Evolutionary conservation across 1,140 invertebrate species (phyloP), one percentile per base, ranked within the genome.

Genomic region (Cydia fagiglandana): DNA sequence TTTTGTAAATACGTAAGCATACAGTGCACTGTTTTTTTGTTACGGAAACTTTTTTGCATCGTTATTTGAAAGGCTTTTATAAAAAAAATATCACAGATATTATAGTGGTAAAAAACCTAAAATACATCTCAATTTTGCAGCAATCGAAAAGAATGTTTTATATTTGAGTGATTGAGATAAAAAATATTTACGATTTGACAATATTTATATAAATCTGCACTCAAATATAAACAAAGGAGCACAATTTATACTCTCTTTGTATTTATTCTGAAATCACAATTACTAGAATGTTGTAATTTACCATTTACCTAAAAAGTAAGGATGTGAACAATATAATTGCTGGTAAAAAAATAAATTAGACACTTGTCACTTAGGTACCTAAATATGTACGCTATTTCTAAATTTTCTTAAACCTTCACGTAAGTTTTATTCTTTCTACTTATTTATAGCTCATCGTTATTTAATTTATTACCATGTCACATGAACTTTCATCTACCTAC

Each of bases 1-100:
- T 90, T 84, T 78, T 92, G 90, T 92, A 92, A 86, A 92, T 91
- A 91, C 75, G 79, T 76, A 56, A 38, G 45, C 53, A 75, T 47
- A 88, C 85, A 87, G 87, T 88, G 88, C 89, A 90, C 88, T 83
- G 75, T 83, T 84, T n/a, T 41, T 66, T 66, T 34, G 61, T 64
- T 75, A 75, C 17, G 34, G 3, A 45, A 34, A 20, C 50, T 53
- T 17, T 74, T 56, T 53, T 64, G 74, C n/a, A 61, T 24, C 24
- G 56, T 61, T 61, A 61, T 24, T 61, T 61, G 56, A 61, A 61
- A 61, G 10, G 56, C 56, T 61, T 61, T 24, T 61, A 24, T 15
- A 56, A 24, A 17, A 61, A 61, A 61, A 17, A 24, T 61, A 61
- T 61, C 56, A 61, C 20, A n/a, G 20, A 61, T 61, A 5, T 56